Conservation (phyloP, 2,113 vertebrate genomes). For the Gymnobelideus leadbeateri region DNA sequence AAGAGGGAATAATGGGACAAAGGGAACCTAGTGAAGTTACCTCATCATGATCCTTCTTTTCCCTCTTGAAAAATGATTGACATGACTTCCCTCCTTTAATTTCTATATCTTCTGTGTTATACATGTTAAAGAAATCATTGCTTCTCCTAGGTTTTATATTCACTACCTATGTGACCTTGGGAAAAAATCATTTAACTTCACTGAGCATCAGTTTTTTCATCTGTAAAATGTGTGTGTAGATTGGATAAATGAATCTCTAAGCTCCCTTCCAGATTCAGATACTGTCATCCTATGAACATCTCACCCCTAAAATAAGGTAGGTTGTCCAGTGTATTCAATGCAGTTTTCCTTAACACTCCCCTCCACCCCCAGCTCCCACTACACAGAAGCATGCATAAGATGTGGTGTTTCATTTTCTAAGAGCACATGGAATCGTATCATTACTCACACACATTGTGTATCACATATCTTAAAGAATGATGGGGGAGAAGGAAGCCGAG, state of each 20-base stretch:
- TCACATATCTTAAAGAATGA: not conserved
- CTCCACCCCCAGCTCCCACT: not conserved
- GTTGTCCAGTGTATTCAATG: conserved; percentile 20
- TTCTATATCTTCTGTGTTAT: conserved; percentile 37
- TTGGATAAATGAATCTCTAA: not conserved
- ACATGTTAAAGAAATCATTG: conserved; percentile 14
- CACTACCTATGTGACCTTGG: not conserved
- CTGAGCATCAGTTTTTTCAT: not conserved
- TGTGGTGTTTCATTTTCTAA: conserved; percentile 32
- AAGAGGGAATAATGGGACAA: conserved; percentile 47
- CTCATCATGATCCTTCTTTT: not conserved
- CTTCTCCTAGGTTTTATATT: not conserved
- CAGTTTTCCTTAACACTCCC: not conserved
- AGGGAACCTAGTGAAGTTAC: not conserved
- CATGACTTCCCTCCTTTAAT: conserved; percentile 1
- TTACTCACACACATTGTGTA: not conserved
- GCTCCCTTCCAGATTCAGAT: not conserved
- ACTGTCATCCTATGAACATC: conserved; percentile 24
- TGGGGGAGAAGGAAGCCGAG: not conserved
- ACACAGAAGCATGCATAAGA: not conserved
- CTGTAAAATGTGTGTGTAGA: not conserved
- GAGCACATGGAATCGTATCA: conserved; percentile 23
- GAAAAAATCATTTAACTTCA: not conserved
- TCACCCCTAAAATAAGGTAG: conserved; percentile 32
- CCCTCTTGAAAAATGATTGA: conserved; percentile 54